A percentile compares a stretch with the other conserved stretches of the same genome.
Conservation (phyloP, 2,113 vertebrate species). For the Periophthalmodon schlosseri region DNA sequence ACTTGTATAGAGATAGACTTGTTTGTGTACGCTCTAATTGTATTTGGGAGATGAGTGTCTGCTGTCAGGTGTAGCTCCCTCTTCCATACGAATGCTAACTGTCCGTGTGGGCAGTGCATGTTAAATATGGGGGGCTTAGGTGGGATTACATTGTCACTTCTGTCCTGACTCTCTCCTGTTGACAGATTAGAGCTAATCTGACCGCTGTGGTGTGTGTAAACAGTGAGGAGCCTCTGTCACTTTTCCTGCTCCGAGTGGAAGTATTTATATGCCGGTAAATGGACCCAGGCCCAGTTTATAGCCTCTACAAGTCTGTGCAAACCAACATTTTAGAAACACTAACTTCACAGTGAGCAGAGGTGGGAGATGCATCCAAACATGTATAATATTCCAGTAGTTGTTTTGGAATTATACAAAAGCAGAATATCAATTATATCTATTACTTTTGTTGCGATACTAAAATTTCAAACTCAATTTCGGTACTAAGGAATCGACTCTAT, state of each 20-base stretch:
- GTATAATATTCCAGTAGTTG: too few relatives aligned
- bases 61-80: conserved; percentile 1
- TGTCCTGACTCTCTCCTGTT: conserved; percentile 43
- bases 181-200: conserved; percentile 70
- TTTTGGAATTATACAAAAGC: too few relatives aligned
- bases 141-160: conserved; percentile 59
- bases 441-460: too few relatives aligned
- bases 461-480: too few relatives aligned
- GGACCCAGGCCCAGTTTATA: neutral
- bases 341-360: neutral
- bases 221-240: neutral
- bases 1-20: neutral
- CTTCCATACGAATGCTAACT: conserved; percentile 31
- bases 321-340: conserved; percentile 10
- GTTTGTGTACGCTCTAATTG: neutral
- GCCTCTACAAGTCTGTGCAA: neutral
- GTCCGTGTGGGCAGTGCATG: conserved; percentile 10
- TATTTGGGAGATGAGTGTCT: neutral
- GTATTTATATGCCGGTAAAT: neutral
- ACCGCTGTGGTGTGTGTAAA: conserved; percentile 28
- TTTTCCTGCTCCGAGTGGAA: neutral
- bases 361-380: neutral
- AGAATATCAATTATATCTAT: too few relatives aligned
- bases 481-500: too few relatives aligned
- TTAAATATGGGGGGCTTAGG: conserved; percentile 40